Percentiles rank a stretch among this genome's conserved stretches.
phyloP scores from a whole-genome alignment of 2,888 invertebrate species.

The Thumatha senex region DNA sequence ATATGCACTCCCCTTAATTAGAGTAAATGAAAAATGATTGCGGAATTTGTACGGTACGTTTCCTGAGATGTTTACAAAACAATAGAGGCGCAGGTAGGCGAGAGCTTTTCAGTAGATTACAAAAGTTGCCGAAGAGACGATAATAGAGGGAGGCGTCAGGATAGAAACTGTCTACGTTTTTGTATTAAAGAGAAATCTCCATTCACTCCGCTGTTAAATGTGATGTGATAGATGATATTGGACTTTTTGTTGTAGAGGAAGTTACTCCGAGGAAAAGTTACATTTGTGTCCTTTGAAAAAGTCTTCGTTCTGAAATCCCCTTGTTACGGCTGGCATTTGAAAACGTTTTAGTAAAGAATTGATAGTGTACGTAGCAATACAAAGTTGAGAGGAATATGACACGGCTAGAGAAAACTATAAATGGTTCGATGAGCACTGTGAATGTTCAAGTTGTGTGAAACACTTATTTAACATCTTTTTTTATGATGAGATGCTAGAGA shows the following conservation, averaged over 20 bases:
- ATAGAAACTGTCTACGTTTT: conserved; percentile 37
- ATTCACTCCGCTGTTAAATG: conserved; percentile 54
- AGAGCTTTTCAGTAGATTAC: conserved; percentile 43
- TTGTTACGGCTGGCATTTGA: conserved; percentile 41
- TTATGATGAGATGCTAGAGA: no score
- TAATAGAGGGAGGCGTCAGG: conserved; percentile 33
- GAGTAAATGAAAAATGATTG: conserved; percentile 50
- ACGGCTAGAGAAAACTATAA: background rate
- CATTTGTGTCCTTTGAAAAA: conserved; percentile 39
- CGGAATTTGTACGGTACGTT: conserved; percentile 34
- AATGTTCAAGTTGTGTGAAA: no score
- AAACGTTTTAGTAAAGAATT: conserved; percentile 32
- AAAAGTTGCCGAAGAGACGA: conserved; percentile 40
- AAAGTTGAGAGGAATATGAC: background rate
- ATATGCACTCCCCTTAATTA: conserved; percentile 61
- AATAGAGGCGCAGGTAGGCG: conserved; percentile 31
- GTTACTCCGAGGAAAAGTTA: conserved; percentile 38
- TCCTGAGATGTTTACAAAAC: conserved; percentile 28
- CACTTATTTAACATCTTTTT: no score
- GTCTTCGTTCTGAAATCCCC: conserved; percentile 36
- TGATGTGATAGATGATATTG: conserved; percentile 60
- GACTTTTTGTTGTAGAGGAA: conserved; percentile 45
- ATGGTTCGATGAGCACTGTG: background rate
- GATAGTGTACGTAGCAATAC: conserved; percentile 16
- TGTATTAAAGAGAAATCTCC: conserved; percentile 44